Conservation (phyloP, 2,113 vertebrate genomes). For the Caloenas nicobarica region DNA sequence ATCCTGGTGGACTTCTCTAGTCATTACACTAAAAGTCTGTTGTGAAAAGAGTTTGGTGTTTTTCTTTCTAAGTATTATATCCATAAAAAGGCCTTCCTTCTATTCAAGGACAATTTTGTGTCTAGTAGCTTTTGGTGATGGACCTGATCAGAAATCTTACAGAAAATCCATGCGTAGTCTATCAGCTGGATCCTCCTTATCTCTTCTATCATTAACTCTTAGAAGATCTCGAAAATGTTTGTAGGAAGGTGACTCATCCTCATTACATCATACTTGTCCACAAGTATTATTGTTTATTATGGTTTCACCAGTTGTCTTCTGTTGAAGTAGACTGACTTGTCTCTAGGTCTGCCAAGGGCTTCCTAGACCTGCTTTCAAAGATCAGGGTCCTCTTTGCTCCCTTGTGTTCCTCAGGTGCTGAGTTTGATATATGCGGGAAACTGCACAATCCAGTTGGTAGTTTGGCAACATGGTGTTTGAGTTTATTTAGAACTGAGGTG, state of each 20-base stretch:
- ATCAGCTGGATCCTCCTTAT: background rate
- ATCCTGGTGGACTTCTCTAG: background rate
- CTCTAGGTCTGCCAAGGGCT: background rate
- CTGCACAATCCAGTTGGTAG: rapidly evolving
- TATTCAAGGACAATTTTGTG: background rate
- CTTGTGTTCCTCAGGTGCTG: background rate
- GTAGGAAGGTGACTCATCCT: background rate
- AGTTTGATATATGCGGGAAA: background rate
- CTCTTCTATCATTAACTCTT: background rate
- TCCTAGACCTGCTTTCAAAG: background rate
- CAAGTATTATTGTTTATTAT: background rate
- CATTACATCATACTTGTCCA: background rate
- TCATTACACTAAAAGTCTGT: background rate
- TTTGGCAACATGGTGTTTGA: background rate
- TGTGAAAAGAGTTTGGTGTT: background rate
- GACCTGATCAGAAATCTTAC: background rate
- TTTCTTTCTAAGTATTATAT: background rate
- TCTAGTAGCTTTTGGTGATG: background rate
- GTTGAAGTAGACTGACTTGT: background rate
- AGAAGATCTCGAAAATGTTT: background rate
- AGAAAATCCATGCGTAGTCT: background rate
- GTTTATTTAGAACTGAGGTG: background rate
- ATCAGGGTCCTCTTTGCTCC: background rate
- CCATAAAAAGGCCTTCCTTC: background rate
- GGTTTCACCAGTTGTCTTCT: background rate